phyloP scores from a whole-genome alignment of 2,113 vertebrate species.

The Microcebus jonahi region DNA sequence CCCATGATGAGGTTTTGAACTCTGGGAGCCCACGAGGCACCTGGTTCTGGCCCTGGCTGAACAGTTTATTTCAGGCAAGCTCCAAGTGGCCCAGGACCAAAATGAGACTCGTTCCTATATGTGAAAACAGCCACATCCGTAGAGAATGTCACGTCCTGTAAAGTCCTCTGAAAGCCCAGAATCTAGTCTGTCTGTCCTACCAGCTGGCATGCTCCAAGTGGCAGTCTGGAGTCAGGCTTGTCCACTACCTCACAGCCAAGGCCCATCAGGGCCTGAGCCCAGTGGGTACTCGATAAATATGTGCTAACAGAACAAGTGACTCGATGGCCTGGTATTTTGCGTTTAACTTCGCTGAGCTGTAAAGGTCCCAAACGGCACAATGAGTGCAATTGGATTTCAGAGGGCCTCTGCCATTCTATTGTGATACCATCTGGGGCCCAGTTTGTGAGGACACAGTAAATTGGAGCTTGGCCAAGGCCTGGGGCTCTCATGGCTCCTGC shows the following conservation, averaged over 20 bases:
- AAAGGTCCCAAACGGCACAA: neutral
- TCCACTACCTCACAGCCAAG: accelerated
- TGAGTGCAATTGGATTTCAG: slow-evolving; percentile 21
- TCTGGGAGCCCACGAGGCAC: neutral
- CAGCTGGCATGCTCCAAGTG: neutral
- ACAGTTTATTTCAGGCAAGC: neutral
- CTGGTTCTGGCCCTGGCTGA: neutral
- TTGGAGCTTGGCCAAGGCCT: slow-evolving; percentile 69
- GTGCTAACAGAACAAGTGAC: neutral
- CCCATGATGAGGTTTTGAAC: neutral
- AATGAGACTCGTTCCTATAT: neutral
- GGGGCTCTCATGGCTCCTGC: neutral
- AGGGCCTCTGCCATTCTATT: neutral
- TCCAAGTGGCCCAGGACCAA: neutral
- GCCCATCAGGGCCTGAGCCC: neutral
- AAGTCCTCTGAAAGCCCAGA: neutral
- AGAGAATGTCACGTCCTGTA: neutral
- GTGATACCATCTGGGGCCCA: slow-evolving; percentile 68
- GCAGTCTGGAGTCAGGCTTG: neutral
- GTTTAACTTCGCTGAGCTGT: neutral
- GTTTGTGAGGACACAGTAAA: slow-evolving; percentile 39
- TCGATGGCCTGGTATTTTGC: neutral
- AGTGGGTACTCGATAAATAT: neutral
- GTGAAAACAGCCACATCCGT: neutral
- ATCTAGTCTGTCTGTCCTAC: neutral